Base-by-base conservation (phyloP, 2,888 invertebrate genomes). In the Heliconius erato region DNA sequence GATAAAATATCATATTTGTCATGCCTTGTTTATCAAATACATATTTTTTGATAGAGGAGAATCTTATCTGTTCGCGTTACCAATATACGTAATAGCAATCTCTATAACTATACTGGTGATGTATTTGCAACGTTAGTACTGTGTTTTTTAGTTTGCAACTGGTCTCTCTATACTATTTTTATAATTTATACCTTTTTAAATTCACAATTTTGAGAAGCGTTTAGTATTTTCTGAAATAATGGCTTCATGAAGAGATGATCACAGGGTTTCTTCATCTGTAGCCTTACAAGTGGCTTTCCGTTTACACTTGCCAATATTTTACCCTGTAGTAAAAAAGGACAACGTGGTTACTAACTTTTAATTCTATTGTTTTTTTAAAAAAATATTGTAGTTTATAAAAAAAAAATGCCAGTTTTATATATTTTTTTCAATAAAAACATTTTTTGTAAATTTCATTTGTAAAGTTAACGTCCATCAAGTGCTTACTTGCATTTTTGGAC, bases 181-280 rank as follows among this genome's bases (percentile, higher is more conserved):
- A 26, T 54, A 35, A 69, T 19, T 1, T 28, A n/a, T 63, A 76
- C 76, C 87, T 91, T 91, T 72, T 84, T 79, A 81, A 94, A 84
- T 9, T 88, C 74, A 82, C 94, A 95, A 23, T 91, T 89, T 14
- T 88, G 86, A 0, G 91, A 90, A 12, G 90, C 86, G 74, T 94
- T 93, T 28, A 92, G 79, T 68, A 91, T 77, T 0, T 87, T 63
- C 65, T 89, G 89, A 28, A 95, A 88, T 0, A 94, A 79, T 0
- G 92, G 91, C 79, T 89, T 89, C 80, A 95, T 68, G 74, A 94
- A 94, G 9, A 94, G 86, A 83, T 94, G 94, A 0, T 93, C 90
- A 71, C 94, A 95, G 0, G 94, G 93, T 71, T 92, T 92, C 79
- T 91, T 92, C 86, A 94, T 89, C 83, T 94, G 95, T 0, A 94